These are phyloP conservation scores for Pygoscelis adeliae DNA, from an alignment of 2,113 vertebrate genomes.

Conservation along the genomic window DNA sequence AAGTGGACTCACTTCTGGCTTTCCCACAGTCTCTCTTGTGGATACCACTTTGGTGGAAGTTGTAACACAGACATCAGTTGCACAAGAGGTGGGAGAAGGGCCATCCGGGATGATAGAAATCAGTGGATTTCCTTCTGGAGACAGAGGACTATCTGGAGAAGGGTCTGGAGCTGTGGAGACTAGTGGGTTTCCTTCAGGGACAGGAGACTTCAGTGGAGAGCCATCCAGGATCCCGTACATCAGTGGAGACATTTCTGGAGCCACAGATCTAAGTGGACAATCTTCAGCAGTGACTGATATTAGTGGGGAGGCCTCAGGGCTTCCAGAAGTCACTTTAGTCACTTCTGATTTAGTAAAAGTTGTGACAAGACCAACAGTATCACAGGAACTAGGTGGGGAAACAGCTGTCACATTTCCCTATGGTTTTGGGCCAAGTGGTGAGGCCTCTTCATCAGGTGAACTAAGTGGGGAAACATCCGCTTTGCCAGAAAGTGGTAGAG, in stretches of 20 bases:
- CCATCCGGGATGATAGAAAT: constrained; percentile 78
- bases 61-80: constrained; percentile 64
- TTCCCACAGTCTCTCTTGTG: constrained; percentile 78
- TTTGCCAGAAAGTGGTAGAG: constrained; percentile 62
- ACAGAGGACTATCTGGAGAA: constrained; percentile 64
- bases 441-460: constrained; percentile 60
- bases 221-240: constrained; percentile 65
- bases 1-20: constrained; percentile 74
- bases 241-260: constrained; percentile 67
- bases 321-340: constrained; percentile 76
- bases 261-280: constrained; percentile 67
- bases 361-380: constrained; percentile 65
- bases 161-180: constrained; percentile 61
- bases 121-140: constrained; percentile 75
- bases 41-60: constrained; percentile 79
- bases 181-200: constrained; percentile 69
- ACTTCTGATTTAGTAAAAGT: constrained; percentile 75
- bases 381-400: constrained; percentile 77
- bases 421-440: constrained; percentile 62
- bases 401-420: constrained; percentile 66
- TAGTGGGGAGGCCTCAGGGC: constrained; percentile 73
- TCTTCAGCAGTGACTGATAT: constrained; percentile 18
- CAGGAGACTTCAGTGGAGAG: constrained; percentile 71
- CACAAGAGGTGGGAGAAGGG: constrained; percentile 82
- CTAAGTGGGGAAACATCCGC: constrained; percentile 56